Base-by-base conservation (phyloP, 2,888 invertebrate species). In the Callyntrura sp. region DNA sequence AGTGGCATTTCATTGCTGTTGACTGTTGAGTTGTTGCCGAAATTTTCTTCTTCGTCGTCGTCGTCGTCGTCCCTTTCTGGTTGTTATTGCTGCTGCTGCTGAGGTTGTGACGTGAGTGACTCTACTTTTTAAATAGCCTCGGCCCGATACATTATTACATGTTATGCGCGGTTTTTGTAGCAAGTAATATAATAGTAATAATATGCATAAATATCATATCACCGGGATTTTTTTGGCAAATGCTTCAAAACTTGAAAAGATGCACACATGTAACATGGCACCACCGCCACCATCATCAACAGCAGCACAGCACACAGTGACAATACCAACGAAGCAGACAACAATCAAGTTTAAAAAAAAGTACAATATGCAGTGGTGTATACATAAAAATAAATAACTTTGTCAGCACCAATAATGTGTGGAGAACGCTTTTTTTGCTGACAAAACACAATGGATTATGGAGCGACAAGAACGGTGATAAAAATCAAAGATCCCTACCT, bases 361-460 rank as follows among this genome's bases (percentile, higher is more conserved):
- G n/a, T n/a, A n/a, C n/a, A n/a, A 12, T 51, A 51, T 51, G 78
- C 6, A 51, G 25, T n/a, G n/a, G n/a, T n/a, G n/a, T n/a, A n/a
- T n/a, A n/a, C n/a, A n/a, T 12, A 68, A 70, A 68, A 35, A 85
- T 73, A 76, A 85, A 85, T 76, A 76, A 85, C 62, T 73, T 73
- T 87, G 87, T 81, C 68, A 79, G 70, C 87, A 79, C 57, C 57
- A 87, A 87, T 57, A 87, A 81, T 57, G 55, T 76, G 43, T 25
- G 43, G 51, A n/a, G 48, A 25, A 48, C 55, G 45, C 17, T 8
- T 62, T 57, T 85, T 79, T 68, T 87, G 87, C 70, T 85, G 85
- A 85, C 85, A 85, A 76, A 82, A 79, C 23, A 73, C 48, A 48
- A 73, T 79, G 57, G 35, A 76, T 76, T 20, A 48, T 17, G n/a